A percentile compares a stretch with the other conserved stretches of the same genome.
Evolutionary conservation across 1,140 invertebrate genomes (phyloP).

Genomic region (Maconellicoccus hirsutus): DNA sequence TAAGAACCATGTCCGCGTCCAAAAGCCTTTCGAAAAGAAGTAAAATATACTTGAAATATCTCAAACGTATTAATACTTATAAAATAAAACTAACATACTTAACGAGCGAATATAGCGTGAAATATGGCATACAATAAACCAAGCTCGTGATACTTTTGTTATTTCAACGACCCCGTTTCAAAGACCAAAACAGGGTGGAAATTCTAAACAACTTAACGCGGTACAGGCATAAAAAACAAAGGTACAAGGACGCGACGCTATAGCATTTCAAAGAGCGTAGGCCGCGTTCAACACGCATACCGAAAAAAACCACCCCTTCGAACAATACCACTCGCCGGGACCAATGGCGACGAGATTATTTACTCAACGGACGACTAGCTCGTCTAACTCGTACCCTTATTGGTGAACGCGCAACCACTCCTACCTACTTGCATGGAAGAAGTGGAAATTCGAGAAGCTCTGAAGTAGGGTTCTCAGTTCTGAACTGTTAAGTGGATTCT

Average conservation of each 20-base stretch:
- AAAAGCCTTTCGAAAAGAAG: no score
- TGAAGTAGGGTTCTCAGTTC: slow-evolving; percentile 7
- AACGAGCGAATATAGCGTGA: background rate
- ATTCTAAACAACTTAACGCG: no score
- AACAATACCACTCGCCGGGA: background rate
- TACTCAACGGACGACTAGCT: background rate
- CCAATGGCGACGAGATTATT: background rate
- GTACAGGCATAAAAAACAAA: background rate
- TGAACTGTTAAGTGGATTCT: slow-evolving; percentile 2
- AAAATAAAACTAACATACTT: background rate
- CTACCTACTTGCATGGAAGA: background rate
- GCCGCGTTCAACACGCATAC: background rate
- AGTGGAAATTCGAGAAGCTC: slow-evolving; percentile 1
- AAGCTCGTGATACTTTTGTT: no score
- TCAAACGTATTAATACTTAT: no score
- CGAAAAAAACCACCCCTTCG: background rate
- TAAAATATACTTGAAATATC: no score
- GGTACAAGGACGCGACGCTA: background rate
- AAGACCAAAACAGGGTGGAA: no score
- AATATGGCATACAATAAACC: background rate
- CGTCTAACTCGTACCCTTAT: background rate
- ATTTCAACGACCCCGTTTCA: no score
- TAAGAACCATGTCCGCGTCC: no score
- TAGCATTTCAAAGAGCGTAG: background rate
- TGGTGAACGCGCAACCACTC: background rate